Conservation (phyloP, 2,888 invertebrate species). For the Melinaea menophilus region DNA sequence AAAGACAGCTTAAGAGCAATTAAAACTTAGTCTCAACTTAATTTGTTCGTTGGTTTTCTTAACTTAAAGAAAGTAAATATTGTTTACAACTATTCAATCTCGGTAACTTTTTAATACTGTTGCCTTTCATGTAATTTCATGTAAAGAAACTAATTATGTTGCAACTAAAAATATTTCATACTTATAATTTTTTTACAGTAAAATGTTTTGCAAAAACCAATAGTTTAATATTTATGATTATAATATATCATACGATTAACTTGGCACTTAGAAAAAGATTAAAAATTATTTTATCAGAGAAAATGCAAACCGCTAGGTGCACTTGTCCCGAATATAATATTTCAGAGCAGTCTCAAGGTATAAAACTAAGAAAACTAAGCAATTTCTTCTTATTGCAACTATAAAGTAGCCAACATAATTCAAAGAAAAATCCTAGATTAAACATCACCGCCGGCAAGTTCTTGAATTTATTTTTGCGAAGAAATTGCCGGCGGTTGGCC, state of each 20-base stretch:
- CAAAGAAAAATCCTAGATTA: constrained; percentile 45
- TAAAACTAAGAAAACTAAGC: constrained; percentile 42
- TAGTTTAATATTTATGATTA: too few relatives aligned
- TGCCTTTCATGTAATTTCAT: too few relatives aligned
- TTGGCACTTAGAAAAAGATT: too few relatives aligned
- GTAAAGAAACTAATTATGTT: too few relatives aligned
- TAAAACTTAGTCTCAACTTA: constrained; percentile 76
- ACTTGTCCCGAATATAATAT: background rate
- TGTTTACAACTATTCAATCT: too few relatives aligned
- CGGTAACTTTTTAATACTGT: too few relatives aligned
- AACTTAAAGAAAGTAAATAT: constrained; percentile 36
- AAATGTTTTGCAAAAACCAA: too few relatives aligned
- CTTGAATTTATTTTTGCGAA: constrained; percentile 43
- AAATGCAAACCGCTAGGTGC: background rate
- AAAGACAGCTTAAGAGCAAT: constrained; percentile 72
- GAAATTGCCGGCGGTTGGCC: constrained; percentile 44
- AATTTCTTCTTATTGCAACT: constrained; percentile 31
- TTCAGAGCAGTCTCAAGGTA: constrained; percentile 4
- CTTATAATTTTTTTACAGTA: too few relatives aligned
- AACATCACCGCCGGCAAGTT: constrained; percentile 38
- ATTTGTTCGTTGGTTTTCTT: constrained; percentile 68
- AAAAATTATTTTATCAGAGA: background rate
- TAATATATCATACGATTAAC: too few relatives aligned
- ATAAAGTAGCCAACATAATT: constrained; percentile 50
- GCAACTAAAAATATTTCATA: too few relatives aligned